Base-by-base conservation (phyloP, 2,113 vertebrate genomes). In the Corythornis cristatus region DNA sequence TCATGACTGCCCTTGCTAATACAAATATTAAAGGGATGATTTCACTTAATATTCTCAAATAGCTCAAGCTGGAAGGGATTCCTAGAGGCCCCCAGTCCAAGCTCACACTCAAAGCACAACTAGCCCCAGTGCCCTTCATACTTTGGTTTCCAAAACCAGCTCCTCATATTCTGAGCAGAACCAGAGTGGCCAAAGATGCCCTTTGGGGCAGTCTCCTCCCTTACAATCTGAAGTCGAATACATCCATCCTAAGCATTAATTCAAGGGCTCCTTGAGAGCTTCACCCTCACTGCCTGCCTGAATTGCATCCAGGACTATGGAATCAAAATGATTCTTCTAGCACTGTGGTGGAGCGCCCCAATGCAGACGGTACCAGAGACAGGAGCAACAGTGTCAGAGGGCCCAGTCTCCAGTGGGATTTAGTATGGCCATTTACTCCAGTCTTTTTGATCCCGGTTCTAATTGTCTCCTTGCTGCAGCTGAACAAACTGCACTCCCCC, bases 281-380 rank as follows among this genome's bases (percentile, higher is more conserved):
- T 53, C 9, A 1, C 14, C 53, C 58, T 91, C 62, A 21, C 12
- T 60, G 21, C 33, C 33, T 72, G 43, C 22, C 20, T 40, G 14
- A 79, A 58, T 88, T 33, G 58, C 25, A 83, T 23, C 12, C 37
- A 67, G 54, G 37, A 11, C 25, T 83, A 23, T 43, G 65, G 89
- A 77, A 84, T 61, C 22, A 22, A 5, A 90, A 84, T 65, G 50
- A 50, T 46, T 57, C 31, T 51, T 74, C 70, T 65, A 76, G 61
- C 8, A 50, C 57, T 25, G 26, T 6, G 1, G 48, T 5, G 1
- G 65, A 64, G 26, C 12, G 11, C 68, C 87, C 48, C 0, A 0
- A 43, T 28, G 53, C 48, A 65, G 57, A 43, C 48, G 48, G 51
- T 22, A 25, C 48, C 15, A 68, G 74, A 84, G 70, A 53, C 0